Percentiles rank a stretch among this genome's conserved stretches.
phyloP scores from a whole-genome alignment of 1,140 invertebrate species.

The Euschistus heros region DNA sequence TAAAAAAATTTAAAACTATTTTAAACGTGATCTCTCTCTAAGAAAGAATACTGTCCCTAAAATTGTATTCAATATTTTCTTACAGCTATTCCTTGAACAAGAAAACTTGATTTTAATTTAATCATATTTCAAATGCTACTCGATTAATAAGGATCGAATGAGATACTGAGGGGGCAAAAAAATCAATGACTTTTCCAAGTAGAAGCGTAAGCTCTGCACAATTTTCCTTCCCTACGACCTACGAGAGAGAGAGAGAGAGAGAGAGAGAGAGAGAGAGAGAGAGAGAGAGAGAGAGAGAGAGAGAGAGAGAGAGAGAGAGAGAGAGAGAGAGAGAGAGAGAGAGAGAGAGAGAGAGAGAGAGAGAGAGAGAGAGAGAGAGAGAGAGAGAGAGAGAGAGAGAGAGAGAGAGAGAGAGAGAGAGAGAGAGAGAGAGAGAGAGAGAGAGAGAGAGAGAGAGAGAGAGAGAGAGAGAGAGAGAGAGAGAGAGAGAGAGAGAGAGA shows the following conservation, averaged over 20 bases:
- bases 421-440: slow-evolving; percentile 19
- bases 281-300: slow-evolving; percentile 21
- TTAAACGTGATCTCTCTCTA: too few relatives aligned
- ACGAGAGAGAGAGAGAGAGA: slow-evolving; percentile 21
- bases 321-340: slow-evolving; percentile 21
- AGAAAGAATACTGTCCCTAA: too few relatives aligned
- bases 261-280: slow-evolving; percentile 21
- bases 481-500: slow-evolving; percentile 16
- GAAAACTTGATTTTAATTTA: too few relatives aligned
- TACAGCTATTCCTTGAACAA: too few relatives aligned
- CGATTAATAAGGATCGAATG: too few relatives aligned
- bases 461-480: slow-evolving; percentile 19
- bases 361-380: slow-evolving; percentile 21
- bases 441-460: slow-evolving; percentile 18
- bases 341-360: slow-evolving; percentile 20
- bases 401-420: slow-evolving; percentile 19
- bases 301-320: slow-evolving; percentile 21
- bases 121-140: too few relatives aligned
- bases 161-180: too few relatives aligned
- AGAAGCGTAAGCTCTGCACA: too few relatives aligned
- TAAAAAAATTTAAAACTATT: too few relatives aligned
- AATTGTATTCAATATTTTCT: too few relatives aligned
- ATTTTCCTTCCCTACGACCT: too few relatives aligned
- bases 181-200: too few relatives aligned
- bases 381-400: slow-evolving; percentile 21